Evolutionary conservation across 2,797 vertebrate species (phyloP).

Genomic region (Acanthiza pusilla): DNA sequence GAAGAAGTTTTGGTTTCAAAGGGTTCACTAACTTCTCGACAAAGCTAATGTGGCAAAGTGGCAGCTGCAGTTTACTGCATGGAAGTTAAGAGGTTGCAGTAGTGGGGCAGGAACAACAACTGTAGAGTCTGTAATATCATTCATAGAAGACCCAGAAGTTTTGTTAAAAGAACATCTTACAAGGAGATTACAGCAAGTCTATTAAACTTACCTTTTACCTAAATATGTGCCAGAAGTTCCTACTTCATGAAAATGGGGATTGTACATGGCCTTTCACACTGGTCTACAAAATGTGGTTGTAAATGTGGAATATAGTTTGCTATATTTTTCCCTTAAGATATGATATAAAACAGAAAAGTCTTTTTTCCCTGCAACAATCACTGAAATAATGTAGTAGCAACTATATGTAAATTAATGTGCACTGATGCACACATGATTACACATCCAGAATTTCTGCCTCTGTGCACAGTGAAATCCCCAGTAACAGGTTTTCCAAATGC

Average conservation of each 20-base stretch:
- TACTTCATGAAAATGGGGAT: not conserved
- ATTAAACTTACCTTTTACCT: not conserved
- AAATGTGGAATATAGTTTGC: not conserved
- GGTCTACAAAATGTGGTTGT: not conserved
- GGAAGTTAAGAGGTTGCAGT: not conserved
- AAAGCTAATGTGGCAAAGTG: conserved; percentile 5
- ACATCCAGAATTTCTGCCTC: not conserved
- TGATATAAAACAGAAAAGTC: not conserved
- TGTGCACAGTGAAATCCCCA: not conserved
- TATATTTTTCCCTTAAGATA: not conserved
- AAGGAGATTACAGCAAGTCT: not conserved
- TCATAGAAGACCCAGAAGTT: not conserved
- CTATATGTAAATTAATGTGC: not conserved
- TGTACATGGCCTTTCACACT: not conserved
- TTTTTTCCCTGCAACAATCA: not conserved
- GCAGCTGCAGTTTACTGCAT: conserved; percentile 34
- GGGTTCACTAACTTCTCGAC: not conserved
- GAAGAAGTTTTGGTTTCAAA: conserved; percentile 57
- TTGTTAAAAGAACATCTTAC: not conserved
- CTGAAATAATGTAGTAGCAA: not conserved
- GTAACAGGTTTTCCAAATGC: not conserved
- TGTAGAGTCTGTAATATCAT: not conserved
- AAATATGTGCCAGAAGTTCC: not conserved
- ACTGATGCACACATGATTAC: fast-evolving
- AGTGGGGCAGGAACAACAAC: not conserved